Conservation (phyloP, 2,113 vertebrate species). For the Hoplias malabaricus region DNA sequence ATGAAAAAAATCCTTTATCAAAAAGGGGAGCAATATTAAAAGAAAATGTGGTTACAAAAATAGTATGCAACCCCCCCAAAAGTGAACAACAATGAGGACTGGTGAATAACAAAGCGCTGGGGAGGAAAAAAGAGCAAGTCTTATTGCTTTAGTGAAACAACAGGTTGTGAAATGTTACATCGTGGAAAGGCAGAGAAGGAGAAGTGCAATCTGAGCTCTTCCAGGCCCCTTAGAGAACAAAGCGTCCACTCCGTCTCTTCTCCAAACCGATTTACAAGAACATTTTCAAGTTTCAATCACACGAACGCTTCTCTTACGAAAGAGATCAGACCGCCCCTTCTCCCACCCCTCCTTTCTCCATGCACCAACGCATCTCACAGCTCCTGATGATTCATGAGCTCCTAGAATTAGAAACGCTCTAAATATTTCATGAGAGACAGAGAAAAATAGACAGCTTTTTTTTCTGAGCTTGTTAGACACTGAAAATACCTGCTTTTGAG, state of each 20-base stretch:
- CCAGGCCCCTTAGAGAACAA: too few species aligned
- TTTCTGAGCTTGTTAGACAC: constrained; percentile 45
- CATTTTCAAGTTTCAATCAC: constrained; percentile 25
- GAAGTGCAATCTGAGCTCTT: constrained; percentile 36
- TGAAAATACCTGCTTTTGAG: constrained; percentile 32
- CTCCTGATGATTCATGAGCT: constrained; percentile 39
- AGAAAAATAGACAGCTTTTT: constrained; percentile 30
- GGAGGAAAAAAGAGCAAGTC: constrained; percentile 38
- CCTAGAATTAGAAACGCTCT: constrained; percentile 46
- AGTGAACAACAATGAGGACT: constrained; percentile 57
- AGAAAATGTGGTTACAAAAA: constrained; percentile 75
- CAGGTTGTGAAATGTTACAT: constrained; percentile 23
- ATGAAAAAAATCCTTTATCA: constrained; percentile 68
- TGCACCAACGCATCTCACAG: constrained; percentile 34
- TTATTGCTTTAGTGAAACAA: constrained; percentile 56
- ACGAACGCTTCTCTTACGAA: constrained; percentile 17
- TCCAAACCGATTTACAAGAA: constrained; percentile 7
- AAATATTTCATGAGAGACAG: constrained; percentile 51
- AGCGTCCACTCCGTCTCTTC: constrained; percentile 11
- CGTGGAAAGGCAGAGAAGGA: constrained; percentile 18
- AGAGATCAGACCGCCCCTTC: constrained; percentile 25
- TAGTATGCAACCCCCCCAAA: constrained; percentile 66
- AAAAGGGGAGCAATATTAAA: constrained; percentile 74
- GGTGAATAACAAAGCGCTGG: constrained; percentile 49
- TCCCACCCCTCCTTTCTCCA: background rate